phyloP scores from a whole-genome alignment of 2,888 invertebrate genomes.

The Calameuta pallipes region DNA sequence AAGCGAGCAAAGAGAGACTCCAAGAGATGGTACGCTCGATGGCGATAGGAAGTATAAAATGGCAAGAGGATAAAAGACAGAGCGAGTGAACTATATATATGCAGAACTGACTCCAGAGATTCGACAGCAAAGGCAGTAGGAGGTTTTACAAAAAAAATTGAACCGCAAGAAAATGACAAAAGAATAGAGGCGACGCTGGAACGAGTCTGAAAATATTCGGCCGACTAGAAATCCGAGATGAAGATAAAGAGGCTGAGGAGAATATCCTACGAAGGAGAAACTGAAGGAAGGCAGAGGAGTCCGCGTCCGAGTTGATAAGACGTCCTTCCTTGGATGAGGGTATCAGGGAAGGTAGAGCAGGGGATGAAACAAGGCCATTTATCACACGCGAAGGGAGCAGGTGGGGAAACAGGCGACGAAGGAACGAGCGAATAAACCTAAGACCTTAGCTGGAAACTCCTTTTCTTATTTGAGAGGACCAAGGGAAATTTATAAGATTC shows the following conservation, averaged over 20 bases:
- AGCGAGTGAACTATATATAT: neutral
- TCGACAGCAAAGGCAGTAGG: neutral
- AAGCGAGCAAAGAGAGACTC: conserved; percentile 4
- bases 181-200: neutral
- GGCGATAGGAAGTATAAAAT: neutral
- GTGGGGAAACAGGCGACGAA: conserved; percentile 48
- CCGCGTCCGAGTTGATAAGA: conserved; percentile 55
- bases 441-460: neutral
- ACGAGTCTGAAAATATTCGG: neutral
- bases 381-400: conserved; percentile 55
- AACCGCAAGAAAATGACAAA: neutral
- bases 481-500: neutral
- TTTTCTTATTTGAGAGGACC: neutral
- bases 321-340: conserved; percentile 36
- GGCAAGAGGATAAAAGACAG: neutral
- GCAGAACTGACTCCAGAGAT: neutral
- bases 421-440: conserved; percentile 33
- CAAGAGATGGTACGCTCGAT: neutral
- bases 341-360: conserved; percentile 19
- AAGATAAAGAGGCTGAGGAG: conserved; percentile 12
- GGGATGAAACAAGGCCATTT: conserved; percentile 55
- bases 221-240: conserved; percentile 7
- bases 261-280: conserved; percentile 21
- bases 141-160: neutral
- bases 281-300: conserved; percentile 6